A percentile compares a stretch with the other conserved stretches of the same genome.
Conservation (phyloP, 2,113 vertebrate species). For the Megaceryle torquata region DNA sequence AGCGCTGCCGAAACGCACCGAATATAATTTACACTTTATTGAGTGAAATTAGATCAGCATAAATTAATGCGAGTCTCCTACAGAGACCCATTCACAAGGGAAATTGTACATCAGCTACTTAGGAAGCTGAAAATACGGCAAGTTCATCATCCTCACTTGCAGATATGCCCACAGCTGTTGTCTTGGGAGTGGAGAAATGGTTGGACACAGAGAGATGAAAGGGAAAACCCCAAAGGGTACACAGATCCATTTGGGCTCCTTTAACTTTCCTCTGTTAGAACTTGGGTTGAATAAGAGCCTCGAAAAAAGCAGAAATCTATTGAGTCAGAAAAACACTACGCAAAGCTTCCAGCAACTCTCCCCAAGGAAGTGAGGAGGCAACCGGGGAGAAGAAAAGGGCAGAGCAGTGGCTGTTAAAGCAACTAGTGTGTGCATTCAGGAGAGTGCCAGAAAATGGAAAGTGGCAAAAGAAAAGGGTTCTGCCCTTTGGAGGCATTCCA, state of each 20-base stretch:
- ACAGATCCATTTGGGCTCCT: background rate
- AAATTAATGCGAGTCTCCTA: background rate
- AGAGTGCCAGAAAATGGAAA: conserved; percentile 26
- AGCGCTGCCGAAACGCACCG: background rate
- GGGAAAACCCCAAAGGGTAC: background rate
- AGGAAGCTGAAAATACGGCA: conserved; percentile 16
- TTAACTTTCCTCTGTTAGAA: background rate
- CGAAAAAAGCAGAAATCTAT: background rate
- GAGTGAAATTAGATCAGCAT: conserved; percentile 56
- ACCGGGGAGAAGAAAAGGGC: conserved; percentile 29
- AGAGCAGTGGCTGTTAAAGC: conserved; percentile 17
- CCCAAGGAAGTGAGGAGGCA: conserved; percentile 17
- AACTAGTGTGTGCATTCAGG: background rate
- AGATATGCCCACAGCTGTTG: background rate
- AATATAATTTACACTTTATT: conserved; percentile 52
- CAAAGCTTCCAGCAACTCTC: conserved; percentile 30
- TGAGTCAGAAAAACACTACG: background rate
- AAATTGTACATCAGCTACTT: conserved; percentile 36
- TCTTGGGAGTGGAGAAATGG: background rate
- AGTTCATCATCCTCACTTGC: conserved; percentile 28
- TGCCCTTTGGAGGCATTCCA: conserved; percentile 19
- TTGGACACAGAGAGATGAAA: background rate
- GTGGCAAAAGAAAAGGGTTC: background rate
- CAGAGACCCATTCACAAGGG: conserved; percentile 32
- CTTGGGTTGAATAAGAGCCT: background rate